Base-by-base conservation (phyloP, 2,888 invertebrate species). In the Cremastinae sp. region DNA sequence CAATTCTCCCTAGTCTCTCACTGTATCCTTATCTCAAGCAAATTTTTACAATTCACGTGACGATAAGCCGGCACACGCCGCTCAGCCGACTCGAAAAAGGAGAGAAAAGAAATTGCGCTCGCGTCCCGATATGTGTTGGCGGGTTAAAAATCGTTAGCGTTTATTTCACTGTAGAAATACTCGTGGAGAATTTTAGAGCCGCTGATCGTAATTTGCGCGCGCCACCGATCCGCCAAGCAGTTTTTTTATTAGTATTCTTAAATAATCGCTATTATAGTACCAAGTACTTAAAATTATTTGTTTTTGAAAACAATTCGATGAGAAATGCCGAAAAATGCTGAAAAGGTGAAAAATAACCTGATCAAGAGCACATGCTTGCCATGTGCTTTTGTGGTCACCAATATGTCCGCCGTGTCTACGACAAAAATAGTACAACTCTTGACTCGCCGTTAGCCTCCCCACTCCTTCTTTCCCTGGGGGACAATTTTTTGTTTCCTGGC, bases 371-470 rank as follows among this genome's bases (percentile, higher is more conserved):
- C 79, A 79, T 79, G 79, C 68, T 74, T 75, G 66, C 78, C 82
- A 78, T 78, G 82, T 78, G 78, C 79, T 78, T 72, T 70, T 69
- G 70, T 62, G 56, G 70, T 71, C 71, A 64, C 66, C 80, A 80
- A 83, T 78, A 83, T 81, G 79, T 83, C 80, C 76, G 82, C 81
- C 78, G 70, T 68, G 77, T 71, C 75, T 61, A 65, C 66, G 72
- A 78, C 79, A 78, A 83, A 79, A 83, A 80, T 82, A 82, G 81
- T 82, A 81, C 80, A 81, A 78, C 80, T 65, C 78, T 74, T 56
- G 70, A 70, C 70, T 78, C 54, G 54, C 78, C 54, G 2, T n/a
- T 12, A 16, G 3, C n/a, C n/a, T 54, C 43, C 43, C n/a, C 58
- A 45, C 61, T 38, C 61, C 66, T 54, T n/a, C 65, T 43, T 43